A percentile compares a stretch with the other conserved stretches of the same genome.
phyloP scores from a whole-genome alignment of 2,113 vertebrate species.

The Pavo muticus region DNA sequence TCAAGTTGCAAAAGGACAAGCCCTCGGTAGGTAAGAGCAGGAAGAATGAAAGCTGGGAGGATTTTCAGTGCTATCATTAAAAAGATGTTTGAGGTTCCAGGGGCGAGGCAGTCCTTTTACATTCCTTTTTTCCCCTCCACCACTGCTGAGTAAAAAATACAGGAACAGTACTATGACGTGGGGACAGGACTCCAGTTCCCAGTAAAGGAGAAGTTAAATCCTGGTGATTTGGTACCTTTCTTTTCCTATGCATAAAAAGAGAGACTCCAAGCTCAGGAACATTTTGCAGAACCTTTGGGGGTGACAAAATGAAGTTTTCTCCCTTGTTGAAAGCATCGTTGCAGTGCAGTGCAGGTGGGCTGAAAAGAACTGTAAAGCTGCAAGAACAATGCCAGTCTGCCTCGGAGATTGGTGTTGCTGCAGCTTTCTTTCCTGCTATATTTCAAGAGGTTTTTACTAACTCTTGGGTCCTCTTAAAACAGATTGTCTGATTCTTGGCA shows the following conservation, averaged over 20 bases:
- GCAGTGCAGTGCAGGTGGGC: neutral
- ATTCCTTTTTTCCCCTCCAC: neutral
- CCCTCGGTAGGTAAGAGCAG: neutral
- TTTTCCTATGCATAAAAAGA: neutral
- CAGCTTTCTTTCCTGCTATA: slow-evolving; percentile 34
- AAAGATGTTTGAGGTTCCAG: neutral
- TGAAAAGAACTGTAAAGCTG: rapidly evolving
- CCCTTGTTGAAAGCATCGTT: neutral
- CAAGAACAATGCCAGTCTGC: slow-evolving; percentile 18
- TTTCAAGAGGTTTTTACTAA: slow-evolving; percentile 60
- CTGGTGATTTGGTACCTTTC: neutral
- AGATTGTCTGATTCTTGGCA: slow-evolving; percentile 57
- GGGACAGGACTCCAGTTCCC: neutral
- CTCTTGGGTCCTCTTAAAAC: slow-evolving; percentile 53
- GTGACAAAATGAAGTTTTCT: neutral
- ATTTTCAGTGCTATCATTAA: neutral
- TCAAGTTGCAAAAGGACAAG: neutral
- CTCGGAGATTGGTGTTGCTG: neutral
- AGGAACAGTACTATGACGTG: neutral
- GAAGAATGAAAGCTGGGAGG: neutral
- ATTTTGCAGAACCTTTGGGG: neutral
- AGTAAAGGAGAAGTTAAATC: neutral
- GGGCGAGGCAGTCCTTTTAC: neutral
- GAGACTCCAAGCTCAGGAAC: neutral
- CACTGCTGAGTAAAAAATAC: neutral